Percentiles rank a stretch among this genome's conserved stretches.
Evolutionary conservation across 2,113 vertebrate species (phyloP).

Genomic region (Rhipidura dahli): DNA sequence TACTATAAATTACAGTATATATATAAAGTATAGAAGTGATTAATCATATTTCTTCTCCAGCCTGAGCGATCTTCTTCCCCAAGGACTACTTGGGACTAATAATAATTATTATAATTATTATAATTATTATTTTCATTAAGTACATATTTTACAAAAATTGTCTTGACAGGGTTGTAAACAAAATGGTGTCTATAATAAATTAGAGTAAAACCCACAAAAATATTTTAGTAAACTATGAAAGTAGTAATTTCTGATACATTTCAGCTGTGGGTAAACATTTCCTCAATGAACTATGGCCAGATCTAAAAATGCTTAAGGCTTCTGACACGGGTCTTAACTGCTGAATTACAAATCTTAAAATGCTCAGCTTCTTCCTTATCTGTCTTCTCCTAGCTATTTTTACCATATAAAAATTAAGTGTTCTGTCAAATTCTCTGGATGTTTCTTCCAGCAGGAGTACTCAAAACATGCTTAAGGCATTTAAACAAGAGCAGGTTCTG

Average conservation of each 20-base stretch:
- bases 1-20: background rate
- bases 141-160: background rate
- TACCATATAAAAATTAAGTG: background rate
- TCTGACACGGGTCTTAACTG: background rate
- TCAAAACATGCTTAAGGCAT: background rate
- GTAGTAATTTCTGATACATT: background rate
- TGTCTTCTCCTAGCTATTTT: background rate
- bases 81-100: background rate
- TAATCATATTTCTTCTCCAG: background rate
- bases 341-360: background rate
- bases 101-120: background rate
- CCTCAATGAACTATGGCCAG: background rate
- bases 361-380: background rate
- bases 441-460: background rate
- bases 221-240: background rate
- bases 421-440: background rate
- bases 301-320: background rate
- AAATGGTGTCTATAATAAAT: background rate
- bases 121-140: background rate
- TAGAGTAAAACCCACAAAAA: background rate
- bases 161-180: background rate
- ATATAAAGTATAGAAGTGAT: background rate
- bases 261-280: background rate
- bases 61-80: background rate
- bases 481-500: background rate